Conservation (phyloP, 2,797 vertebrate species). For the Pelochelys cantorii region DNA sequence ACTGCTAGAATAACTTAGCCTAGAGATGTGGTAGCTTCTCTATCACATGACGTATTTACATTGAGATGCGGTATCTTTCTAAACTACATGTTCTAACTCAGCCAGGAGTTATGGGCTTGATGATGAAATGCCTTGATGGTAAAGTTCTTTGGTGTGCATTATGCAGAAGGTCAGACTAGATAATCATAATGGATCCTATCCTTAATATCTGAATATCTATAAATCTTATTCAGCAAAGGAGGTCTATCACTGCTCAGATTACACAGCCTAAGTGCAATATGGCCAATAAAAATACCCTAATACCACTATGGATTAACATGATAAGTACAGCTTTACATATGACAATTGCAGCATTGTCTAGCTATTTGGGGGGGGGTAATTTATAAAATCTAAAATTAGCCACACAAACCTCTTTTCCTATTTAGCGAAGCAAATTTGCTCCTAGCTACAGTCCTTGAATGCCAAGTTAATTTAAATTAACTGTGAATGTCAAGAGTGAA, state of each 20-base stretch:
- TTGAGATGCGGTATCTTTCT: neutral
- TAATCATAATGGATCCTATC: neutral
- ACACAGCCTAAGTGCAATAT: neutral
- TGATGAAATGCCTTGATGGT: neutral
- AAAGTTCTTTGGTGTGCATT: neutral
- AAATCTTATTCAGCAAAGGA: neutral
- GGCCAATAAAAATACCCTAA: neutral
- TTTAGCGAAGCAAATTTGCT: neutral
- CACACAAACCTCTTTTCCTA: neutral
- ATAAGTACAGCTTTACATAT: conserved; percentile 13
- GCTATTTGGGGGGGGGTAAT: neutral
- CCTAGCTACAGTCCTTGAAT: neutral
- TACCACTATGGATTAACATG: neutral
- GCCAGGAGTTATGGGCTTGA: neutral
- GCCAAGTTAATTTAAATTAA: neutral
- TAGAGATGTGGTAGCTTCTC: neutral
- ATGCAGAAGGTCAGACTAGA: neutral
- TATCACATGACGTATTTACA: neutral
- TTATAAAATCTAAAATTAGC: neutral
- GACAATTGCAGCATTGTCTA: neutral
- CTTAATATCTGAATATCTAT: neutral
- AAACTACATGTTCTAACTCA: neutral
- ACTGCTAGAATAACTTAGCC: fast-evolving
- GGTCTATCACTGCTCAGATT: conserved; percentile 13
- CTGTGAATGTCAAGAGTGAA: neutral